Percentiles rank a stretch among this genome's conserved stretches.
phyloP scores from a whole-genome alignment of 1,140 invertebrate genomes.

The Drosophila setifemur region DNA sequence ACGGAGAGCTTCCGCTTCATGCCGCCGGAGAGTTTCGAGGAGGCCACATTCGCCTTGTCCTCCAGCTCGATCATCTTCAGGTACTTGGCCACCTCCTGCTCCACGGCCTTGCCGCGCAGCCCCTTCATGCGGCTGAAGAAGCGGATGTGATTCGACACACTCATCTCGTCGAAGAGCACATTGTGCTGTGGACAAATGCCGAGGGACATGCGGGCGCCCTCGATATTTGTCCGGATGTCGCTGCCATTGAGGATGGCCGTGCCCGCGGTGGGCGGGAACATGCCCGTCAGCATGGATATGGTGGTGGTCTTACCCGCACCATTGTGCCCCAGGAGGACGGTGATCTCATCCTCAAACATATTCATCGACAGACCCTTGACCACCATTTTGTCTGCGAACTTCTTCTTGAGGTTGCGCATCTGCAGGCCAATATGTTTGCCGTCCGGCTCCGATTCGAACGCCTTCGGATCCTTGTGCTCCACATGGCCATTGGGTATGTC shows the following conservation, averaged over 20 bases:
- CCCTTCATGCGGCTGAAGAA: slow-evolving; percentile 93
- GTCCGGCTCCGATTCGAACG: slow-evolving; percentile 85
- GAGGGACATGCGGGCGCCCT: slow-evolving; percentile 86
- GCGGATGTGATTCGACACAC: slow-evolving; percentile 93
- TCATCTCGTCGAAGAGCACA: slow-evolving; percentile 95
- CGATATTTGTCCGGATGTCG: slow-evolving; percentile 86
- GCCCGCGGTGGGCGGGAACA: slow-evolving; percentile 87
- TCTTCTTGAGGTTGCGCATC: slow-evolving; percentile 86
- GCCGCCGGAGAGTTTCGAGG: slow-evolving; percentile 89
- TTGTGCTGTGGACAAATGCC: slow-evolving; percentile 98
- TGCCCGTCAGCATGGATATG: slow-evolving; percentile 92
- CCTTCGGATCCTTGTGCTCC: slow-evolving; percentile 51
- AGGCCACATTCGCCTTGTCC: slow-evolving; percentile 84
- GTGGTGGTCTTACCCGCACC: slow-evolving; percentile 89
- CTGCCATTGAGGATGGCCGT: slow-evolving; percentile 87
- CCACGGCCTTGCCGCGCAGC: slow-evolving; percentile 84
- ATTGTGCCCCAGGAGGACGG: slow-evolving; percentile 91
- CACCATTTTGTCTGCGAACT: slow-evolving; percentile 85
- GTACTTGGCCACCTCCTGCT: slow-evolving; percentile 85
- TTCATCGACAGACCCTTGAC: slow-evolving; percentile 88
- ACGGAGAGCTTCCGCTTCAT: slow-evolving; percentile 91
- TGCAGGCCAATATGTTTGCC: slow-evolving; percentile 85
- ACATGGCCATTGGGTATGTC: slow-evolving; percentile 37
- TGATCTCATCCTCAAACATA: slow-evolving; percentile 87
- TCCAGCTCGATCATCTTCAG: slow-evolving; percentile 87